Percentiles rank a stretch among this genome's conserved stretches.
These are phyloP conservation scores for Emydocephalus ijimae DNA, from an alignment of 2,113 vertebrate genomes.

Conservation along the genomic window DNA sequence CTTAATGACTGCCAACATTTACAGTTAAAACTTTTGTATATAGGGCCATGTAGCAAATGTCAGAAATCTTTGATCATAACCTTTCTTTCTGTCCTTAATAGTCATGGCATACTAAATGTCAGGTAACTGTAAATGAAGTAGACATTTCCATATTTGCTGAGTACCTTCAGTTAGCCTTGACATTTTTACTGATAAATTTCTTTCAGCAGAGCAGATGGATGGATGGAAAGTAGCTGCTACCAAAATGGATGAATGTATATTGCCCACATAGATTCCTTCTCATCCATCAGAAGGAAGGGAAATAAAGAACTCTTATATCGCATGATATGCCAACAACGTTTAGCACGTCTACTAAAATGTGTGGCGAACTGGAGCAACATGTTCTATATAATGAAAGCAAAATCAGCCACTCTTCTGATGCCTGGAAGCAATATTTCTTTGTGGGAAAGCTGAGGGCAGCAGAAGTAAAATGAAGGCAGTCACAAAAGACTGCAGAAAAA, in stretches of 20 bases:
- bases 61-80: background rate
- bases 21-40: background rate
- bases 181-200: background rate
- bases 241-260: background rate
- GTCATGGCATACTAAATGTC: background rate
- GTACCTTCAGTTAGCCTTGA: background rate
- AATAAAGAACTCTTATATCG: background rate
- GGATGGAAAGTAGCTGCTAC: background rate
- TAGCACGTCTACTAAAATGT: background rate
- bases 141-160: background rate
- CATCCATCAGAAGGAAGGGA: background rate
- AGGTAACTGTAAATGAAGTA: background rate
- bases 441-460: background rate
- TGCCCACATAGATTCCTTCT: background rate
- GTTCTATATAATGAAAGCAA: background rate
- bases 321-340: background rate
- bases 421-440: background rate
- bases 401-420: background rate
- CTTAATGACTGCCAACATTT: background rate
- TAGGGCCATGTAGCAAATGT: background rate
- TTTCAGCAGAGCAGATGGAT: background rate
- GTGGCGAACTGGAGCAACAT: background rate
- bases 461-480: background rate
- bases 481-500: background rate
- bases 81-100: background rate